A percentile compares a stretch with the other conserved stretches of the same genome.
phyloP scores from a whole-genome alignment of 2,888 invertebrate genomes.

The Dusona sp. region DNA sequence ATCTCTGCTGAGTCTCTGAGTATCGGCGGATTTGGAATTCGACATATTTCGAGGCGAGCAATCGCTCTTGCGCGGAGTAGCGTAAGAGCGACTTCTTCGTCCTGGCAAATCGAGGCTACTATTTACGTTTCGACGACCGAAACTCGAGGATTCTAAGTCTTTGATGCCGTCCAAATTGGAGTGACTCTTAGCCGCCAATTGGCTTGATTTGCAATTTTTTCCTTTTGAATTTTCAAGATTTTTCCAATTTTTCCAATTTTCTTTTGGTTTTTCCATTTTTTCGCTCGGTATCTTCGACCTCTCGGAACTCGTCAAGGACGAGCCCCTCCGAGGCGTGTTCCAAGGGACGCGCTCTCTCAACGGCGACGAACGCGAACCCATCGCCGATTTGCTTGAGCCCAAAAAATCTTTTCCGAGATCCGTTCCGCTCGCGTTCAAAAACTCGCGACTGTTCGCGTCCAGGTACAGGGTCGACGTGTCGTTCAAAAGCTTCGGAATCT shows the following conservation, averaged over 20 bases:
- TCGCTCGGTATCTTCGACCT: neutral
- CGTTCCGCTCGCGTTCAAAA: conserved; percentile 30
- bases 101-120: conserved; percentile 50
- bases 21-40: neutral
- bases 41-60: conserved; percentile 39
- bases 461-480: conserved; percentile 64
- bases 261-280: neutral
- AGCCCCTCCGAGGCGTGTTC: conserved; percentile 53
- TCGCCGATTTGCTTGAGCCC: conserved; percentile 56
- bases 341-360: conserved; percentile 39
- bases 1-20: neutral
- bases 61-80: conserved; percentile 67
- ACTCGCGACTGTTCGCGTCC: conserved; percentile 65
- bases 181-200: conserved; percentile 29
- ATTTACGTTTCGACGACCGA: neutral
- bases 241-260: neutral
- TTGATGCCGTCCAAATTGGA: conserved; percentile 17
- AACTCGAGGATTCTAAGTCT: conserved; percentile 21
- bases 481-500: conserved; percentile 48
- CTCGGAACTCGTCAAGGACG: conserved; percentile 34
- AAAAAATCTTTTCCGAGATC: conserved; percentile 1
- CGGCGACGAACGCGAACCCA: conserved; percentile 54
- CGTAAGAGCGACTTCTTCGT: conserved; percentile 74
- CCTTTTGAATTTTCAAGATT: neutral
- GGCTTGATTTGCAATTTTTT: neutral